Evolutionary conservation across 2,113 vertebrate genomes (phyloP), one percentile per base, ranked within the genome.

Genomic region (Ciconia stormi): DNA sequence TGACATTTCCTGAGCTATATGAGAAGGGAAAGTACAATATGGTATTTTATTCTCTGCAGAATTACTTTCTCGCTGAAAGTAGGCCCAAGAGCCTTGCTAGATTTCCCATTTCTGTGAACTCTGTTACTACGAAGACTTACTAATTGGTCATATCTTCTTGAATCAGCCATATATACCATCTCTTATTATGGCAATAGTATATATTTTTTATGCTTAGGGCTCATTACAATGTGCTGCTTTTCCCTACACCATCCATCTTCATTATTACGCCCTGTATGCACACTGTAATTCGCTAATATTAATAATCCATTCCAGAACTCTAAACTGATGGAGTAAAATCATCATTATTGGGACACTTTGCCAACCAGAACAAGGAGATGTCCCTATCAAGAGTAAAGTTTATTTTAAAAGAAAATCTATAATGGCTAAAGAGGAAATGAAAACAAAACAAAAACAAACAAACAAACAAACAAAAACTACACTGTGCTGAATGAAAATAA

Each of bases 61-160:
- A 81, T 23, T 6, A 63, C 20, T 66, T 92, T 55, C 23, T 59
- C 3, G 52, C 25, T 36, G 19, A 79, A 95, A 89, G 55, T 15
- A 78, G 53, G 46, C 69, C 59, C 66, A 72, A 71, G 73, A 82
- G 87, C 73, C 63, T 66, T 90, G 8, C 50, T 74, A 59, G 18
- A 84, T 80, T 90, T 90, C 78, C 40, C 15, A 34, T 78, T 81
- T 94, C 38, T 61, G 16, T 66, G 32, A 59, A 80, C 7, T 74
- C 36, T 73, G n/a, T 55, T 95, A 56, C 77, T 84, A 83, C 1
- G 10, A 87, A 63, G 40, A 81, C 67, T 87, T 88, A 93, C 59
- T 90, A 94, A 95, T 82, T 82, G 89, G 92, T 82, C 42, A 36
- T 86, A 89, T 82, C 67, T 74, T 94, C 70, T 93, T 94, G 76